These are phyloP conservation scores for Rhinophrynus dorsalis DNA, from an alignment of 2,797 vertebrate genomes.

Conservation along the genomic window DNA sequence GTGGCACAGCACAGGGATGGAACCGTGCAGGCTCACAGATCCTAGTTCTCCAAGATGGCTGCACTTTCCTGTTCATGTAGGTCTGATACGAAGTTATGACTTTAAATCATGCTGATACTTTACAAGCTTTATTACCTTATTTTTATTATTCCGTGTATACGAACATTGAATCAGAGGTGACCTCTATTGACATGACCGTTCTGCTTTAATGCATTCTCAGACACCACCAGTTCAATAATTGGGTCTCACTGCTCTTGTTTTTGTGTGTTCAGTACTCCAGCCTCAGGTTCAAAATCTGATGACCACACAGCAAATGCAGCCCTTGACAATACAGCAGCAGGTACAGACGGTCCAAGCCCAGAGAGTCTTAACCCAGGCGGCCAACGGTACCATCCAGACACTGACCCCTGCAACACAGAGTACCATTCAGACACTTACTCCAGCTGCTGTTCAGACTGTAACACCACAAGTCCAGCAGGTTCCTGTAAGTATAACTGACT, in stretches of 20 bases:
- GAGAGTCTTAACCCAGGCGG: constrained; percentile 81
- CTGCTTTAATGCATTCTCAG: too few species aligned
- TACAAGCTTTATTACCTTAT: too few species aligned
- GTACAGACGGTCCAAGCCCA: constrained; percentile 74
- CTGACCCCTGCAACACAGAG: constrained; percentile 68
- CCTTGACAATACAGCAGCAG: constrained; percentile 92
- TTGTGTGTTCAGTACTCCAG: constrained; percentile 80
- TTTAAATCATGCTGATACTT: too few species aligned
- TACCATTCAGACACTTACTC: constrained; percentile 72
- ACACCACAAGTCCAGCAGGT: constrained; percentile 91
- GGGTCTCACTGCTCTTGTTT: not conserved
- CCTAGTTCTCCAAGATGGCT: too few species aligned
- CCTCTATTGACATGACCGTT: too few species aligned
- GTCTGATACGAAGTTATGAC: too few species aligned
- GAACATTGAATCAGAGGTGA: too few species aligned
- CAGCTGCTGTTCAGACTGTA: constrained; percentile 80
- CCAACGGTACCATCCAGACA: constrained; percentile 74
- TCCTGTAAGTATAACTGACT: constrained; percentile 63
- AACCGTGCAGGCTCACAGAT: too few species aligned
- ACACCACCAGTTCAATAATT: too few species aligned
- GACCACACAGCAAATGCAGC: constrained; percentile 88
- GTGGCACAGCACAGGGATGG: too few species aligned
- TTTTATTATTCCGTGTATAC: too few species aligned
- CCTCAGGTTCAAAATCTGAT: constrained; percentile 92
- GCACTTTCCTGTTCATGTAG: too few species aligned